Conservation (phyloP, 2,888 invertebrate genomes). For the Drosophila kambysellisi region DNA sequence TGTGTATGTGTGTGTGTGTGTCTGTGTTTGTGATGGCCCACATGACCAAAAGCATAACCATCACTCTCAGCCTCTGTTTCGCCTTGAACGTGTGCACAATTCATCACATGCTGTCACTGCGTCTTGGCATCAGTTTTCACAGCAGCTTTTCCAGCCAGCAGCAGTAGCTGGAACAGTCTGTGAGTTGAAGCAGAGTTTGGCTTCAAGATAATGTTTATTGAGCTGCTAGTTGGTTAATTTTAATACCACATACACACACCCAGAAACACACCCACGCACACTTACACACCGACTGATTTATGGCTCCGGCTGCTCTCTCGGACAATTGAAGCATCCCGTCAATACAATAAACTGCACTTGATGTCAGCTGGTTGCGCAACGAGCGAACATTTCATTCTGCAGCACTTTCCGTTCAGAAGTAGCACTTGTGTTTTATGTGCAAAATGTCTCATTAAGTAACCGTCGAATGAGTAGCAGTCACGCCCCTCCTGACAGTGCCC, state of each 20-base stretch:
- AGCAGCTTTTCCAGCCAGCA: conserved; percentile 17
- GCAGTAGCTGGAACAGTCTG: conserved; percentile 4
- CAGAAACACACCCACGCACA: not conserved
- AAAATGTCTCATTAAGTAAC: conserved; percentile 73
- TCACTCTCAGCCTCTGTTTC: conserved; percentile 45
- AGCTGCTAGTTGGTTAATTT: conserved; percentile 80
- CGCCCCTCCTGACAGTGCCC: conserved; percentile 16
- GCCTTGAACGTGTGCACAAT: conserved; percentile 72
- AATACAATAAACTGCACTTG: conserved; percentile 79
- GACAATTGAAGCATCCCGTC: conserved; percentile 65
- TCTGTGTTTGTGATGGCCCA: conserved; percentile 36
- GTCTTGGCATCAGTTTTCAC: conserved; percentile 55
- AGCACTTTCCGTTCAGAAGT: conserved; percentile 19
- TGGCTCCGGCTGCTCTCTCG: conserved; percentile 33
- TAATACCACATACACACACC: conserved; percentile 49
- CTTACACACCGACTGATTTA: conserved; percentile 60
- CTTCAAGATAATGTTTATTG: conserved; percentile 75
- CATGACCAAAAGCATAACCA: conserved; percentile 61
- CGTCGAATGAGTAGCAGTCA: conserved; percentile 39
- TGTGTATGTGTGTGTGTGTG: conserved; percentile 5
- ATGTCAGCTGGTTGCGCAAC: conserved; percentile 24
- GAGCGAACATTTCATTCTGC: conserved; percentile 8
- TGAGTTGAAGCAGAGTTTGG: not conserved
- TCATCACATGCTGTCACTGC: conserved; percentile 78
- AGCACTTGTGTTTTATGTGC: conserved; percentile 64